Conservation (phyloP, 2,888 invertebrate species). For the Laspeyria flexula region DNA sequence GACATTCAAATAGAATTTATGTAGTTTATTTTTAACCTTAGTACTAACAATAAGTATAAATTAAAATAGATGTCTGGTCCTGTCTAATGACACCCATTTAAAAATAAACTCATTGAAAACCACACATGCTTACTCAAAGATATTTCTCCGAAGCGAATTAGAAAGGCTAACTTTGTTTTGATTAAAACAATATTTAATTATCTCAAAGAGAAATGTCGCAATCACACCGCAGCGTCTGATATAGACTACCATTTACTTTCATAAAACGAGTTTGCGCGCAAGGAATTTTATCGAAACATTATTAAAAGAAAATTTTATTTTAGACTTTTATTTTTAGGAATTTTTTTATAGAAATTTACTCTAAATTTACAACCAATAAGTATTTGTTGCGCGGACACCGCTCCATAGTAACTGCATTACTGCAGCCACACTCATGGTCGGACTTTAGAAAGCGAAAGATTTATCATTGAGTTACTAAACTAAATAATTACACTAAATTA, state of each 20-base stretch:
- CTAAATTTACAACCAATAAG: slow-evolving; percentile 50
- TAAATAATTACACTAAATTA: slow-evolving; percentile 56
- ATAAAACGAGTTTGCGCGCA: slow-evolving; percentile 68
- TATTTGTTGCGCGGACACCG: slow-evolving; percentile 57
- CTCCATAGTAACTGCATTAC: slow-evolving; percentile 72
- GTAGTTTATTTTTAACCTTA: too few species aligned
- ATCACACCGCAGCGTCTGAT: slow-evolving; percentile 52
- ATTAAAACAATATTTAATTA: slow-evolving; percentile 54
- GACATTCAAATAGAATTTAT: too few species aligned
- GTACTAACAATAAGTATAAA: too few species aligned
- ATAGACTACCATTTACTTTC: slow-evolving; percentile 67
- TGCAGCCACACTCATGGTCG: slow-evolving; percentile 80
- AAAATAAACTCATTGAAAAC: too few species aligned
- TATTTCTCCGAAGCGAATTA: not conserved
- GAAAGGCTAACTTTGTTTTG: slow-evolving; percentile 19
- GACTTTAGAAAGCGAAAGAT: slow-evolving; percentile 80
- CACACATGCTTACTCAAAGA: not conserved
- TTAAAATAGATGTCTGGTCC: too few species aligned
- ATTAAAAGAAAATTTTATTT: slow-evolving; percentile 26
- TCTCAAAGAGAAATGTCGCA: slow-evolving; percentile 70
- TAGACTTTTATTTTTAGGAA: slow-evolving; percentile 4
- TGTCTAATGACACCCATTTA: too few species aligned
- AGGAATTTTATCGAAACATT: slow-evolving; percentile 37
- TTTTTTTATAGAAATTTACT: slow-evolving; percentile 14
- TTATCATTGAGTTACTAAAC: slow-evolving; percentile 70